These are phyloP conservation scores for Labeo calbasu DNA, from an alignment of 2,797 vertebrate genomes.

Conservation along the genomic window DNA sequence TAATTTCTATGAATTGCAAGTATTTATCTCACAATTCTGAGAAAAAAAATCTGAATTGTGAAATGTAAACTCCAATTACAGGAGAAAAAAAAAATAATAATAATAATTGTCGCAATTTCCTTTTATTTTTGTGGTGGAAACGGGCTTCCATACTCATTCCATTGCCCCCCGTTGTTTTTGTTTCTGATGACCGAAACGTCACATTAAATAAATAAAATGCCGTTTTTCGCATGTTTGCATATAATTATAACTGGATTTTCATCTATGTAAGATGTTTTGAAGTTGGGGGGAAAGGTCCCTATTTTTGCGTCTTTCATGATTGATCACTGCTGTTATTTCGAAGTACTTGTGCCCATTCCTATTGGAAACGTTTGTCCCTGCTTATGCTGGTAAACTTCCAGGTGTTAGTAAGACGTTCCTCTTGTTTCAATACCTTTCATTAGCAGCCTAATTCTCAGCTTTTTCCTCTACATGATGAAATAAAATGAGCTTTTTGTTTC, in stretches of 20 bases:
- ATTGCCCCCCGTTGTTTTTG: background rate
- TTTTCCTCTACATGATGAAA: conserved; percentile 16
- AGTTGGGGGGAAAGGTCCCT: background rate
- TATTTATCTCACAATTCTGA: too few relatives aligned
- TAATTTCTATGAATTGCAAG: too few relatives aligned
- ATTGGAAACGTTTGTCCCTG: background rate
- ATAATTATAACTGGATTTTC: background rate
- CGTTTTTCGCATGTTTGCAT: background rate
- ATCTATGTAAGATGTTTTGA: background rate
- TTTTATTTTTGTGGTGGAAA: too few relatives aligned
- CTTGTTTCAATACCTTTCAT: background rate
- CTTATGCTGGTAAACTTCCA: conserved; percentile 30
- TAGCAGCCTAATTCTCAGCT: background rate
- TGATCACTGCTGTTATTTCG: conserved; percentile 6
- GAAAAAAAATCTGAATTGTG: too few relatives aligned
- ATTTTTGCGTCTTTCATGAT: background rate
- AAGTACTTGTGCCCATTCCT: background rate
- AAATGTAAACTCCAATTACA: too few relatives aligned
- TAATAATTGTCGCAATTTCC: too few relatives aligned
- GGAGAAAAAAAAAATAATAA: too few relatives aligned
- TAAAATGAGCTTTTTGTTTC: conserved; percentile 63
- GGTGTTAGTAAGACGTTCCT: conserved; percentile 54
- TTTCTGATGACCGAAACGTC: background rate
- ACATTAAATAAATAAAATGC: background rate
- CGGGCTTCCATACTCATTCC: too few relatives aligned